Evolutionary conservation across 2,113 vertebrate species (phyloP).

Genomic region (Salminus brasiliensis): DNA sequence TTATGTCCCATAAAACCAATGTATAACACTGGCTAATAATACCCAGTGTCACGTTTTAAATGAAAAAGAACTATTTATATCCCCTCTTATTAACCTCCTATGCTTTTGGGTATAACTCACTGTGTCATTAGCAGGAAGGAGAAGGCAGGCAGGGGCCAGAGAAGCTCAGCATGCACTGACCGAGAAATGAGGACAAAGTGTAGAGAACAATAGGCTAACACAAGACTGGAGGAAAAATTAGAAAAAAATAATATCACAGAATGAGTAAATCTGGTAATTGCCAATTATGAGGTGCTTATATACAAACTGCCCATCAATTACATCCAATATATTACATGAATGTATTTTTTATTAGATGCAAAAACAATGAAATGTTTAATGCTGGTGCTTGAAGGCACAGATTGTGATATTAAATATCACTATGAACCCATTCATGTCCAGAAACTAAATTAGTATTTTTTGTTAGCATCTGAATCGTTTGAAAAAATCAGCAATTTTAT

Average conservation of each 20-base stretch:
- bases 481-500: no score
- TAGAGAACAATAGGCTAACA: conserved; percentile 7
- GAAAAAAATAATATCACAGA: no score
- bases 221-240: background rate
- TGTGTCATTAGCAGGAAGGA: conserved; percentile 19
- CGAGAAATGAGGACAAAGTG: background rate
- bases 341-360: background rate
- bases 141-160: background rate
- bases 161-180: background rate
- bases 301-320: background rate
- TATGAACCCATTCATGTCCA: background rate
- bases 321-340: background rate
- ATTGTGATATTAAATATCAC: background rate
- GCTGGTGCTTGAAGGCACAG: background rate
- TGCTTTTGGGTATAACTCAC: conserved; percentile 62
- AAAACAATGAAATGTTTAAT: background rate
- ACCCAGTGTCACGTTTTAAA: conserved; percentile 65
- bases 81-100: conserved; percentile 68
- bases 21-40: conserved; percentile 60
- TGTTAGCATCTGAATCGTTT: no score
- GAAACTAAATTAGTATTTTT: no score
- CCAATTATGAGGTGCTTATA: background rate
- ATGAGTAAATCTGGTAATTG: background rate
- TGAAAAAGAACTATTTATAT: conserved; percentile 66
- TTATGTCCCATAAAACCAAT: conserved; percentile 62